Percentiles rank a stretch among this genome's conserved stretches.
Conservation (phyloP, 2,113 vertebrate species). For the Hypanus sabinus region DNA sequence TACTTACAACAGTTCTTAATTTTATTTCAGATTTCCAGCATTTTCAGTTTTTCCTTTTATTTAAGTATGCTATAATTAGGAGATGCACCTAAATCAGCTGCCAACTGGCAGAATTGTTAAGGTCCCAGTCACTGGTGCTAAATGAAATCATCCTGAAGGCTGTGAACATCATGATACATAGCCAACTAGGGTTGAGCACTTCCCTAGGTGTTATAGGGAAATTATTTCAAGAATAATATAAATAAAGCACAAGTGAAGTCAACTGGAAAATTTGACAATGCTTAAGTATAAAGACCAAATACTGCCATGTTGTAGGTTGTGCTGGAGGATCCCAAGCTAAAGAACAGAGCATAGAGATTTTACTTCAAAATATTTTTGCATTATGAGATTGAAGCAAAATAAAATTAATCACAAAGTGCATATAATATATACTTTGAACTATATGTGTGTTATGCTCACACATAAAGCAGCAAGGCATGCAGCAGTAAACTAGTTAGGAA, state of each 20-base stretch:
- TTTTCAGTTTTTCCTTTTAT: background rate
- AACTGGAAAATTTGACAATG: background rate
- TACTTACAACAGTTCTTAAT: background rate
- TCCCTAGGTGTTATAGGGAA: background rate
- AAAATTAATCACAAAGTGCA: no score
- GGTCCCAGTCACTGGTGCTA: background rate
- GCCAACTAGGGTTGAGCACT: background rate
- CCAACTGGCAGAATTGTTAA: background rate
- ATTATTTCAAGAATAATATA: background rate
- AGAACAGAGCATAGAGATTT: background rate
- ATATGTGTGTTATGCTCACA: no score
- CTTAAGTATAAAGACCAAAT: background rate
- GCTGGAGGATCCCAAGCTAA: background rate
- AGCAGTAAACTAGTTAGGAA: no score
- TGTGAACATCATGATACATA: background rate
- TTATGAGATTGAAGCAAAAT: no score
- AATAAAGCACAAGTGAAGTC: background rate
- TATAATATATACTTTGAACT: no score
- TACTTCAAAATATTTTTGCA: no score
- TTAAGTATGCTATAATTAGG: background rate
- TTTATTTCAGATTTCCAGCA: constrained; percentile 9
- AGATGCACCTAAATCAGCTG: background rate
- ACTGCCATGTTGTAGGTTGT: background rate
- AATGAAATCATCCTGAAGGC: background rate
- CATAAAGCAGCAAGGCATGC: no score